Evolutionary conservation across 2,888 invertebrate genomes (phyloP).

Genomic region (Stramonita haemastoma): DNA sequence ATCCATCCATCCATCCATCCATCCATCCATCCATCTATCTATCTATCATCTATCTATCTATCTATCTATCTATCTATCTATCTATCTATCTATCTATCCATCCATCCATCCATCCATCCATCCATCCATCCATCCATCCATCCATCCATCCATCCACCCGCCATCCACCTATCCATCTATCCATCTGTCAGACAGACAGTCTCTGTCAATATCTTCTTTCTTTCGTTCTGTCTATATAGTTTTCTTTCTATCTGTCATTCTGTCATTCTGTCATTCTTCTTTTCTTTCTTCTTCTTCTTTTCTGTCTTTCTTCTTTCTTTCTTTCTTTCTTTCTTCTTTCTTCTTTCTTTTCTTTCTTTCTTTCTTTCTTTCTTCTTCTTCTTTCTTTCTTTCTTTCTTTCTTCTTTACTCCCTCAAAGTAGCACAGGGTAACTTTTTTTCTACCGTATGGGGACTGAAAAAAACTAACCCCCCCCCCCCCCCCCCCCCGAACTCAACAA

Average conservation of each 20-base stretch:
- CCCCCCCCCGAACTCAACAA: too few species aligned
- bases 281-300: neutral
- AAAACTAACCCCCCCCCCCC: too few species aligned
- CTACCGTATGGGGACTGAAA: too few species aligned
- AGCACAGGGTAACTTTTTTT: too few species aligned
- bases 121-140: neutral
- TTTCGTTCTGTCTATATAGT: neutral
- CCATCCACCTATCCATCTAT: neutral
- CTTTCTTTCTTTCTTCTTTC: too few species aligned
- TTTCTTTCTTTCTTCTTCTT: too few species aligned
- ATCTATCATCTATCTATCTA: neutral
- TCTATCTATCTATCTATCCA: neutral
- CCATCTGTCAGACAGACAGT: too few species aligned
- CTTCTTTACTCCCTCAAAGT: too few species aligned
- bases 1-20: neutral
- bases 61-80: neutral
- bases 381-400: too few species aligned
- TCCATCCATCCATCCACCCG: neutral
- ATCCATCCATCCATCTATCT: neutral
- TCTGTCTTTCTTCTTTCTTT: neutral
- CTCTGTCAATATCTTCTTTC: neutral
- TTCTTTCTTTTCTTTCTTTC: too few species aligned
- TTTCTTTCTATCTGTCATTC: neutral
- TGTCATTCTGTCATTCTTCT: neutral
- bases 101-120: too few species aligned